phyloP scores from a whole-genome alignment of 2,888 invertebrate species.

The Tetragonula carbonaria region DNA sequence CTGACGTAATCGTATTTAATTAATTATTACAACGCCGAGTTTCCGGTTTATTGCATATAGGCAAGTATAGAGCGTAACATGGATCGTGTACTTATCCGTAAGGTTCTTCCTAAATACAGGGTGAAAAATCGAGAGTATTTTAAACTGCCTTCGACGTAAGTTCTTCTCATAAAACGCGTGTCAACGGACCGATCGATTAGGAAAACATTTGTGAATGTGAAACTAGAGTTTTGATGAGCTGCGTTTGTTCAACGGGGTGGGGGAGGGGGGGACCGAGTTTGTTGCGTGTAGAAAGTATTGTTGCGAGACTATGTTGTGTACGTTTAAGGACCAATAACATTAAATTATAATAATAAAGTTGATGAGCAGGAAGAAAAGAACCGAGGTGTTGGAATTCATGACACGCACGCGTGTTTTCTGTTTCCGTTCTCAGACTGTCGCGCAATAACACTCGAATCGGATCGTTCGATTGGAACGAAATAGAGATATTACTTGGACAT shows the following conservation, averaged over 20 bases:
- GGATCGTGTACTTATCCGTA: conserved; percentile 57
- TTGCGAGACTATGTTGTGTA: conserved; percentile 52
- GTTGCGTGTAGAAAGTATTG: conserved; percentile 43
- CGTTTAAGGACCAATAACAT: conserved; percentile 67
- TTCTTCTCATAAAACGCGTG: conserved; percentile 40
- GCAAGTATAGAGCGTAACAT: conserved; percentile 36
- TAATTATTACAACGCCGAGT: conserved; percentile 45
- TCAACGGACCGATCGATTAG: background rate
- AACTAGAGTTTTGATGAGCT: background rate
- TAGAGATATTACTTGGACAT: conserved; percentile 58
- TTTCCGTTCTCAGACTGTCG: conserved; percentile 24
- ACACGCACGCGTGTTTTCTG: conserved; percentile 27
- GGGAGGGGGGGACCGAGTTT: conserved; percentile 28
- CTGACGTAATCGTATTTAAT: conserved; percentile 63
- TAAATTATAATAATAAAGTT: conserved; percentile 51
- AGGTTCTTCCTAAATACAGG: conserved; percentile 67
- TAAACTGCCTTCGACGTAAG: conserved; percentile 69
- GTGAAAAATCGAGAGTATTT: conserved; percentile 61
- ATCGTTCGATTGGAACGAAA: conserved; percentile 51
- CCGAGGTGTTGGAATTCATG: conserved; percentile 20
- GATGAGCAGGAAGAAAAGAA: conserved; percentile 10
- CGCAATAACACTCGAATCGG: conserved; percentile 43
- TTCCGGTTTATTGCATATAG: conserved; percentile 47
- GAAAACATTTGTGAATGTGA: background rate
- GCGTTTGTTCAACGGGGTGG: conserved; percentile 11